Conservation (phyloP, 2,888 invertebrate genomes). For the Tortrix viridana region DNA sequence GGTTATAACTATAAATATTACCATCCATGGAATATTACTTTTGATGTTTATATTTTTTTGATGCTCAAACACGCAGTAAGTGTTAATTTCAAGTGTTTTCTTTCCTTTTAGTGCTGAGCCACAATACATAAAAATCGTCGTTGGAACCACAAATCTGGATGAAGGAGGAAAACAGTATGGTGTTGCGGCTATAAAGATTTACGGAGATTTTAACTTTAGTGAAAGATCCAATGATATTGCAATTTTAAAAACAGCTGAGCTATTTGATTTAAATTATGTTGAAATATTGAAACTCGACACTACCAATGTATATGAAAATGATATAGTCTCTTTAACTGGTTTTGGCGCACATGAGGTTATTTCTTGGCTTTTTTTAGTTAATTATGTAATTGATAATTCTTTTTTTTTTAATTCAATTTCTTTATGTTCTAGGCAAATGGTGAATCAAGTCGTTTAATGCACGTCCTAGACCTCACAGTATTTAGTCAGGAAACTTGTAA, state of each 20-base stretch:
- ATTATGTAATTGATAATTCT: too few relatives aligned
- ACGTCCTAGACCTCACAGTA: constrained; percentile 60
- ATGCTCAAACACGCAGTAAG: too few relatives aligned
- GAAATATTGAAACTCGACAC: constrained; percentile 52
- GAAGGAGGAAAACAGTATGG: constrained; percentile 55
- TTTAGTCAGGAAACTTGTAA: constrained; percentile 68
- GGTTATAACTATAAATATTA: too few relatives aligned
- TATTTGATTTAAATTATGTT: constrained; percentile 56
- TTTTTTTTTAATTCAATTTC: constrained; percentile 2
- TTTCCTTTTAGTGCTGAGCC: constrained; percentile 61
- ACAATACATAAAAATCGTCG: constrained; percentile 60
- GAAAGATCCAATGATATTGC: constrained; percentile 67
- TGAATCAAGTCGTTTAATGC: constrained; percentile 59
- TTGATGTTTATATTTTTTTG: too few relatives aligned
- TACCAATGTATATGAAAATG: constrained; percentile 57
- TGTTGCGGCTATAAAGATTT: constrained; percentile 54
- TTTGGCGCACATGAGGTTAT: constrained; percentile 59
- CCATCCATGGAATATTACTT: too few relatives aligned
- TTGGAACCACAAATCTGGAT: constrained; percentile 69
- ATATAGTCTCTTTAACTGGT: constrained; percentile 62
- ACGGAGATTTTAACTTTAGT: constrained; percentile 56
- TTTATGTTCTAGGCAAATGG: constrained; percentile 60
- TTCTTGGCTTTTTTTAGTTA: too few relatives aligned
- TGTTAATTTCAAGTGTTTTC: too few relatives aligned
- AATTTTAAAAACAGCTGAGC: constrained; percentile 56